Evolutionary conservation across 2,797 vertebrate species (phyloP).

Genomic region (Pseudocheirus occidentalis): DNA sequence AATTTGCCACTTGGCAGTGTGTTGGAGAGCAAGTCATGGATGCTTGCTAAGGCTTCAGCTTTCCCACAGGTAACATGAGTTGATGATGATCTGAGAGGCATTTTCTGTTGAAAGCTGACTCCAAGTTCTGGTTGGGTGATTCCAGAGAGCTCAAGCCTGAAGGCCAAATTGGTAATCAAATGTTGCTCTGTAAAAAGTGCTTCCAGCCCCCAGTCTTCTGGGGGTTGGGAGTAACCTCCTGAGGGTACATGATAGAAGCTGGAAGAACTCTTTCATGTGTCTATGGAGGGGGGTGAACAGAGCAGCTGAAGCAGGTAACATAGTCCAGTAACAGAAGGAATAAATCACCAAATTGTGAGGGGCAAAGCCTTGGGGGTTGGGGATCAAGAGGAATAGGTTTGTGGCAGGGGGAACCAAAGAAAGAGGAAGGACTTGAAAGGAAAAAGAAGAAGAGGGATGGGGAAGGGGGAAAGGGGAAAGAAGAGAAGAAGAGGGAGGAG

Average conservation of each 20-base stretch:
- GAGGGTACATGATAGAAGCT: background rate
- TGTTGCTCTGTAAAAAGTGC: background rate
- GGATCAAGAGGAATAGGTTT: background rate
- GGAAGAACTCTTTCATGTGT: background rate
- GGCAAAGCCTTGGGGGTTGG: background rate
- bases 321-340: background rate
- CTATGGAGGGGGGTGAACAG: no score
- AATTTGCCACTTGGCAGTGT: background rate
- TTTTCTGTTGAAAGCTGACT: background rate
- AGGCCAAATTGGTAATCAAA: background rate
- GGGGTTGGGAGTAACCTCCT: background rate
- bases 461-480: background rate
- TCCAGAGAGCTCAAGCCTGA: background rate
- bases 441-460: background rate
- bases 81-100: background rate
- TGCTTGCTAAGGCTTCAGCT: background rate
- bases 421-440: background rate
- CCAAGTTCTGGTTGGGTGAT: background rate
- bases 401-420: background rate
- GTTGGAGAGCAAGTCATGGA: background rate
- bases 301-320: background rate
- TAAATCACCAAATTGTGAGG: background rate
- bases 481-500: background rate
- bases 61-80: background rate
- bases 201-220: background rate